phyloP scores from a whole-genome alignment of 2,797 vertebrate genomes.

The Rhinichthys osculus region DNA sequence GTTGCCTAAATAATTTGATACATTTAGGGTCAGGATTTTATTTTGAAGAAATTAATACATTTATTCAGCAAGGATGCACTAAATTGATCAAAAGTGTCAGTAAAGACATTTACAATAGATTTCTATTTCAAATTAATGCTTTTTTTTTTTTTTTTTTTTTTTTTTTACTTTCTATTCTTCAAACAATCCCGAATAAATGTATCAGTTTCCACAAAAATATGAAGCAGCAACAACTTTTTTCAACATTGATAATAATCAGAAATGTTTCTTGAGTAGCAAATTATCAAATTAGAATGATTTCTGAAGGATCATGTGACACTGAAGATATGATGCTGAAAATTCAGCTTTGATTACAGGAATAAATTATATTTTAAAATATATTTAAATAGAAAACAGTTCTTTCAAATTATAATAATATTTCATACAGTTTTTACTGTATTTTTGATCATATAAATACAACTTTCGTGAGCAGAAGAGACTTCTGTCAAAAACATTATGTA shows the following conservation, averaged over 20 bases:
- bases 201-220: too few relatives aligned
- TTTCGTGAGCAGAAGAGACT: background rate
- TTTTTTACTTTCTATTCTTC: background rate
- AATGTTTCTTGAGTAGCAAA: background rate
- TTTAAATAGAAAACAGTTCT: background rate
- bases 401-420: background rate
- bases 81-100: background rate
- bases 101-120: background rate
- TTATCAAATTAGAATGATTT: too few relatives aligned
- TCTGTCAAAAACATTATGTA: background rate
- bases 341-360: background rate
- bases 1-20: background rate
- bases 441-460: background rate
- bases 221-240: background rate
- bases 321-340: background rate
- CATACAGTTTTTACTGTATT: background rate
- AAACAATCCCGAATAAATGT: background rate
- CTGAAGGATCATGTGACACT: background rate
- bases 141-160: too few relatives aligned
- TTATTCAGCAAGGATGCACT: background rate
- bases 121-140: background rate
- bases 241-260: too few relatives aligned
- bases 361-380: background rate
- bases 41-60: background rate
- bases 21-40: background rate